Evolutionary conservation across 2,888 invertebrate genomes (phyloP).

Genomic region (Mamestra brassicae): DNA sequence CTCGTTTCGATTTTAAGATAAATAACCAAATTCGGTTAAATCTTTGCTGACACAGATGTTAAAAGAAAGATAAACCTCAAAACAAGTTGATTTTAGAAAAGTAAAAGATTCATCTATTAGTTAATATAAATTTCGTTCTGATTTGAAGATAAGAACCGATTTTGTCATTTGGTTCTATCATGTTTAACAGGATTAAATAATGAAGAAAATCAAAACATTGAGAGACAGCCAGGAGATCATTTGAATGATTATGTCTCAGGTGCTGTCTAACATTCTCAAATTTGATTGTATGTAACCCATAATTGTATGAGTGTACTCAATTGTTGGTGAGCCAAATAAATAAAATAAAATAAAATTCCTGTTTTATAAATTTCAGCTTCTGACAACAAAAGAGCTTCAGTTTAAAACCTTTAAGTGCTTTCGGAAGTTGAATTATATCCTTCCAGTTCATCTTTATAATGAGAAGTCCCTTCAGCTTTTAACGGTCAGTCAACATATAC

Average conservation of each 20-base stretch:
- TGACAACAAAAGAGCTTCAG: neutral
- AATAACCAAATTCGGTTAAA: conserved; percentile 19
- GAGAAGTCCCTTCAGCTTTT: neutral
- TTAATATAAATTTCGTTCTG: neutral
- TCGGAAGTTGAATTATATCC: neutral
- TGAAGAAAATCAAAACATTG: neutral
- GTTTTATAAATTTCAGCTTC: neutral
- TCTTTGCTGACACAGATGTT: neutral
- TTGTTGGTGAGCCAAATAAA: no score
- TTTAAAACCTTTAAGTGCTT: neutral
- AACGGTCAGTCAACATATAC: conserved; percentile 10
- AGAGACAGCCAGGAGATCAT: neutral
- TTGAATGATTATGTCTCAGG: neutral
- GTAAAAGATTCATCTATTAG: neutral
- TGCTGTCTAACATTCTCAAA: neutral
- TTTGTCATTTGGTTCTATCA: neutral
- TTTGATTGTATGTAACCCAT: no score
- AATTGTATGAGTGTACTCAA: no score
- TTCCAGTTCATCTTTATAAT: conserved; percentile 8
- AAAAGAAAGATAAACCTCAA: neutral
- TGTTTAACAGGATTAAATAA: neutral
- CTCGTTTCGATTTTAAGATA: conserved; percentile 28
- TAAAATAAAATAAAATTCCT: no score
- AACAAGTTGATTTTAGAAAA: conserved; percentile 3
- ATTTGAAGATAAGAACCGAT: neutral